These are phyloP conservation scores for Troides aeacus DNA, from an alignment of 2,888 invertebrate species.

Conservation along the genomic window DNA sequence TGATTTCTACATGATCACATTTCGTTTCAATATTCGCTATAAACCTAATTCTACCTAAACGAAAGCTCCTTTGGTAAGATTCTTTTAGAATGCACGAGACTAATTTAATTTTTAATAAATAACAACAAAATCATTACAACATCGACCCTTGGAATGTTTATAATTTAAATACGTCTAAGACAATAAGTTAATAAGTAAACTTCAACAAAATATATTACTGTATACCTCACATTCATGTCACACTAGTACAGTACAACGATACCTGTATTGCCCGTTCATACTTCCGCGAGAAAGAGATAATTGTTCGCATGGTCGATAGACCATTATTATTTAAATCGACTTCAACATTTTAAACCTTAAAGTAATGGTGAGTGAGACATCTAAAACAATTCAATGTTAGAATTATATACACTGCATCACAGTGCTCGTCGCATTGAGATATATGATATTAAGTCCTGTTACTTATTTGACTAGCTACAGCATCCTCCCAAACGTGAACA, in stretches of 20 bases:
- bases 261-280: slow-evolving; percentile 7
- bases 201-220: slow-evolving; percentile 24
- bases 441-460: too few species aligned
- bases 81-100: slow-evolving; percentile 26
- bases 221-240: not conserved
- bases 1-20: slow-evolving; percentile 26
- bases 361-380: too few species aligned
- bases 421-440: too few species aligned
- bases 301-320: too few species aligned
- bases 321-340: too few species aligned
- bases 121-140: slow-evolving; percentile 35
- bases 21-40: slow-evolving; percentile 24
- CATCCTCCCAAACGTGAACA: too few species aligned
- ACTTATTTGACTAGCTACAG: too few species aligned
- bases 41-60: not conserved
- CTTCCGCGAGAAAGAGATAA: too few species aligned
- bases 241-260: slow-evolving; percentile 10
- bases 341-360: too few species aligned
- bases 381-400: too few species aligned
- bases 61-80: slow-evolving; percentile 49
- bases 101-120: slow-evolving; percentile 13
- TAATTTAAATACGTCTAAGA: slow-evolving; percentile 32
- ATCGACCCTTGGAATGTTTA: slow-evolving; percentile 43
- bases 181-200: slow-evolving; percentile 28
- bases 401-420: too few species aligned